phyloP scores from a whole-genome alignment of 1,140 invertebrate species.

The Chelonus insularis region DNA sequence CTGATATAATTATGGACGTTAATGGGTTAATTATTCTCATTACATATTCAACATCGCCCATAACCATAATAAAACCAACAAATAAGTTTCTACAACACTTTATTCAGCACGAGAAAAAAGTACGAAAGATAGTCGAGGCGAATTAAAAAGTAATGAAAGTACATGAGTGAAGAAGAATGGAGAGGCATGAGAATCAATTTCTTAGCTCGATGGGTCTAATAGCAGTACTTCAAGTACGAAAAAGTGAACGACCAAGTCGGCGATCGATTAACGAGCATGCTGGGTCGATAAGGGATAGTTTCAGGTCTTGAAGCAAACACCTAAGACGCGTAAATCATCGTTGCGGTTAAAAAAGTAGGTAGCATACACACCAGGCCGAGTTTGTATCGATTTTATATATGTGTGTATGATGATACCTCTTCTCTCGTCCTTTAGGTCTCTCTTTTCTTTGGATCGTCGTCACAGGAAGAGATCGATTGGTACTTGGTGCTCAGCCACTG shows the following conservation, averaged over 20 bases:
- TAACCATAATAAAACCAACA: too few species aligned
- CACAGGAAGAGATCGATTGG: constrained; percentile 21
- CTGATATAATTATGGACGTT: too few species aligned
- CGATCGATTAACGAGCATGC: constrained; percentile 26
- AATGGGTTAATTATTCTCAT: too few species aligned
- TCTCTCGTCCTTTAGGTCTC: not conserved
- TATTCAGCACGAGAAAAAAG: too few species aligned
- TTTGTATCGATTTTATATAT: not conserved
- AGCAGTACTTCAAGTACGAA: not conserved
- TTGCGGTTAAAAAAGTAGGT: constrained; percentile 26
- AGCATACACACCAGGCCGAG: not conserved
- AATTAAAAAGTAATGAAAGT: too few species aligned
- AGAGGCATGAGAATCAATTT: constrained; percentile 17
- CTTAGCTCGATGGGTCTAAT: constrained; percentile 14
- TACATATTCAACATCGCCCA: too few species aligned
- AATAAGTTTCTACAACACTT: too few species aligned
- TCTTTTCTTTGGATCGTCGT: not conserved
- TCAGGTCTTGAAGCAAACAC: constrained; percentile 25
- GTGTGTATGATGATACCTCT: not conserved
- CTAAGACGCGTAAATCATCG: constrained; percentile 28
- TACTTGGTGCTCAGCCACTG: constrained; percentile 2
- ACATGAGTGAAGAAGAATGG: not conserved
- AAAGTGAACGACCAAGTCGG: constrained; percentile 9
- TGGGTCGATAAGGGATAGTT: constrained; percentile 26
- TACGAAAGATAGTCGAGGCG: too few species aligned